Conservation (phyloP, 2,888 invertebrate genomes). For the Lissocephala sabroskyi region DNA sequence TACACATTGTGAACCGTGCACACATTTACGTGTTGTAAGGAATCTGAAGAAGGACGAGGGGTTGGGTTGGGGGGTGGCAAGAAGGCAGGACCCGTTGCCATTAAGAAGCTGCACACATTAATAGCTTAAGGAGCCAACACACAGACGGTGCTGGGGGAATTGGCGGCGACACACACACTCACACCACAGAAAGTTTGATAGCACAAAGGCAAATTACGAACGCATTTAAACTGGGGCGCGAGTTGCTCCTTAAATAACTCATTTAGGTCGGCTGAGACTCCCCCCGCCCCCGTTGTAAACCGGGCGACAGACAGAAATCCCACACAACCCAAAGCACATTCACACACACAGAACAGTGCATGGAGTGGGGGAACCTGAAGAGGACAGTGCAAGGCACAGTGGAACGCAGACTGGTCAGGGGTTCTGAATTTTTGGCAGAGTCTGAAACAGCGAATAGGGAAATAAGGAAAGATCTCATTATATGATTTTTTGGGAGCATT, state of each 20-base stretch:
- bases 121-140: conserved; percentile 39
- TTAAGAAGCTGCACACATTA: conserved; percentile 42
- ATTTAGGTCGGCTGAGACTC: conserved; percentile 39
- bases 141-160: too few relatives aligned
- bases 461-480: too few relatives aligned
- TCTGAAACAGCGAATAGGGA: too few relatives aligned
- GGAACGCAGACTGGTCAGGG: too few relatives aligned
- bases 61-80: not conserved
- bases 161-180: conserved; percentile 12
- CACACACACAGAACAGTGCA: not conserved
- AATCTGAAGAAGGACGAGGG: not conserved
- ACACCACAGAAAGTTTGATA: conserved; percentile 42
- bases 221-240: conserved; percentile 64
- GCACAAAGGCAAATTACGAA: conserved; percentile 66
- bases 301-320: not conserved
- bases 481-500: too few relatives aligned
- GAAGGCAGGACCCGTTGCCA: conserved; percentile 24
- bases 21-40: not conserved
- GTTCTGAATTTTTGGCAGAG: too few relatives aligned
- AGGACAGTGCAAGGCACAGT: too few relatives aligned
- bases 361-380: not conserved
- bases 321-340: not conserved
- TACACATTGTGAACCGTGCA: conserved; percentile 18
- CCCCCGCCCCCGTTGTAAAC: too few relatives aligned
- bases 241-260: conserved; percentile 65